Percentiles rank a stretch among this genome's conserved stretches.
Conservation (phyloP, 2,797 vertebrate genomes). For the Chloroceryle inda region DNA sequence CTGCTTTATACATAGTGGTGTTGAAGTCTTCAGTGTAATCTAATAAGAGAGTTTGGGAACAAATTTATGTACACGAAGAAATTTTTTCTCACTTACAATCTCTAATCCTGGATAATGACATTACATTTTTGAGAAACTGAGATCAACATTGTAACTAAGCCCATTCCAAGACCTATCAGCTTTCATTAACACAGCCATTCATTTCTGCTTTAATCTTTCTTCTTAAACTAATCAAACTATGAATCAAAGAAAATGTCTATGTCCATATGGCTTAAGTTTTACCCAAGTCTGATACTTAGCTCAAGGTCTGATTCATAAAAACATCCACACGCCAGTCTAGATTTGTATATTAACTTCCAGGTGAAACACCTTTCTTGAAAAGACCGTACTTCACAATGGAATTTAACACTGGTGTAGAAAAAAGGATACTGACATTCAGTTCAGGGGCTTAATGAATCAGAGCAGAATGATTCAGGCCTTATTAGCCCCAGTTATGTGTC, state of each 20-base stretch:
- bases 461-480: background rate
- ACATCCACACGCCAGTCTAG: background rate
- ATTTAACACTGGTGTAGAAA: background rate
- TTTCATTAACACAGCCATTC: conserved; percentile 43
- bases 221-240: conserved; percentile 22
- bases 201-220: conserved; percentile 42
- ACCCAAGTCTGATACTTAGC: background rate
- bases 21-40: background rate
- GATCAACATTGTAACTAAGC: conserved; percentile 1
- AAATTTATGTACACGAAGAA: background rate
- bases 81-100: conserved; percentile 28
- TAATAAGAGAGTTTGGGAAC: background rate
- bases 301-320: conserved; percentile 5
- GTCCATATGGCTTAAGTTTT: conserved; percentile 4
- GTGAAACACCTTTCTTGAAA: background rate
- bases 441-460: conserved; percentile 32
- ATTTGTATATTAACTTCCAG: conserved; percentile 1
- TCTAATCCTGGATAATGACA: conserved; percentile 14
- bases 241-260: conserved; percentile 33
- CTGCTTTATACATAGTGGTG: background rate
- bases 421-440: background rate
- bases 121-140: background rate
- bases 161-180: conserved; percentile 36
- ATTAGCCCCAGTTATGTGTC: background rate
- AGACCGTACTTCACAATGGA: background rate